Conservation (phyloP, 2,888 invertebrate species). For the Philopedon plagiatum region DNA sequence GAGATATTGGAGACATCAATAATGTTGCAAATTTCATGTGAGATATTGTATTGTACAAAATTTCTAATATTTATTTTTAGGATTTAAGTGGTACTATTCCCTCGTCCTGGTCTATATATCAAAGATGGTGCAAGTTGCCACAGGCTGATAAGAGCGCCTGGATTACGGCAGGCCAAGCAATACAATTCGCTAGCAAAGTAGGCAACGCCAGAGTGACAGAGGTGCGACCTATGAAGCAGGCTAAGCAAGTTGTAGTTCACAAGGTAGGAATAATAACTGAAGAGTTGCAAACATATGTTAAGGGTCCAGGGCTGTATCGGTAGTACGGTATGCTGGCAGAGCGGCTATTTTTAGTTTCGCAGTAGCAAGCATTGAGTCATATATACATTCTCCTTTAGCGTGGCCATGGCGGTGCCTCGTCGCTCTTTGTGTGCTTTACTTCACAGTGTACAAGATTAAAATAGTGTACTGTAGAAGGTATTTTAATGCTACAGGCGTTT, state of each 20-base stretch:
- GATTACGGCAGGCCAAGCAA: conserved; percentile 84
- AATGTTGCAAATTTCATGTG: conserved; percentile 61
- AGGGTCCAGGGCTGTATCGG: too few relatives aligned
- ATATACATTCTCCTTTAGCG: too few relatives aligned
- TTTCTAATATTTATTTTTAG: conserved; percentile 58
- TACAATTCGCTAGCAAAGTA: conserved; percentile 80
- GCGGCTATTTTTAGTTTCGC: too few relatives aligned
- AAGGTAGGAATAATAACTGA: conserved; percentile 39
- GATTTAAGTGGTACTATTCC: conserved; percentile 74
- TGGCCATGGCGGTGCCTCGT: too few relatives aligned
- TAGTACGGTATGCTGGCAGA: too few relatives aligned
- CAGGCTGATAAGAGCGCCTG: conserved; percentile 81
- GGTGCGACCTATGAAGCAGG: conserved; percentile 60
- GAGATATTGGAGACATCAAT: too few relatives aligned
- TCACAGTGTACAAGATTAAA: too few relatives aligned
- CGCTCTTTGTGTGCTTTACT: too few relatives aligned
- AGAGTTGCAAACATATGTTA: too few relatives aligned
- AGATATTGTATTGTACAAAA: background rate
- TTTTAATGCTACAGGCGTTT: too few relatives aligned
- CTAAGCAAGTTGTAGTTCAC: conserved; percentile 52
- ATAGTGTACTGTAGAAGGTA: too few relatives aligned
- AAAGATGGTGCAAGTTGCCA: conserved; percentile 87
- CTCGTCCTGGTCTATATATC: conserved; percentile 84
- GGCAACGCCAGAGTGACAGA: conserved; percentile 78
- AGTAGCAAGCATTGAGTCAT: too few relatives aligned